Evolutionary conservation across 2,888 invertebrate genomes (phyloP), one percentile per base, ranked within the genome.

Genomic region (Scaptomyza reducta): DNA sequence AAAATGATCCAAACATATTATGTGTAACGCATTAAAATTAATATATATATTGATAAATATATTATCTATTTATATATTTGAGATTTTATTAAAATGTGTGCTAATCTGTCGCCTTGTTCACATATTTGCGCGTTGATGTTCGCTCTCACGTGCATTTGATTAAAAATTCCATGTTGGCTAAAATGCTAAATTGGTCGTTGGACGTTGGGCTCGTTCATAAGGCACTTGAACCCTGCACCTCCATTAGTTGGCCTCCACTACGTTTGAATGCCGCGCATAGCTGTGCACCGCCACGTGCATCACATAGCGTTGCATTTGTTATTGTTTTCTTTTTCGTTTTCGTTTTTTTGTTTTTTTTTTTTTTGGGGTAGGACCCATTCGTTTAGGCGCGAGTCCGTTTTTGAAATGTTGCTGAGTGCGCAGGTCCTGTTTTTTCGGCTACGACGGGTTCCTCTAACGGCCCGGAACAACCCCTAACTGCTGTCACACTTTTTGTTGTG

Each of bases 341-440:
- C 67, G 60, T 70, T 40, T 4, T 55, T 45, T 87, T 88, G n/a
- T n/a, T 35, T 68, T 70, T 69, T 62, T 70, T 40, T 4, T 55
- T 45, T 87, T 88, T 84, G 85, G 88, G 89, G 89, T 87, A 89
- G 89, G 87, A 85, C 77, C 79, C 51, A 40, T 31, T 47, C 56
- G 50, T 75, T 79, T 86, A 79, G 82, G 82, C 74, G 81, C 77
- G 67, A 63, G 46, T 65, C 60, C 46, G 47, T 27, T 58, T 38
- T 40, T 1, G 10, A 25, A 10, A 13, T 16, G 38, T 41, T 42
- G 45, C 50, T 22, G 64, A 87, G 72, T 87, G 89, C 89, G 89
- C 89, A 89, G 84, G 89, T 85, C 87, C 59, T 9, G 10, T 10
- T 31, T 31, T 31, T 31, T 10, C 6, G 31, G 22, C 33, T 31